Conservation (phyloP, 2,888 invertebrate genomes). For the Coronaproctus castanopsis region DNA sequence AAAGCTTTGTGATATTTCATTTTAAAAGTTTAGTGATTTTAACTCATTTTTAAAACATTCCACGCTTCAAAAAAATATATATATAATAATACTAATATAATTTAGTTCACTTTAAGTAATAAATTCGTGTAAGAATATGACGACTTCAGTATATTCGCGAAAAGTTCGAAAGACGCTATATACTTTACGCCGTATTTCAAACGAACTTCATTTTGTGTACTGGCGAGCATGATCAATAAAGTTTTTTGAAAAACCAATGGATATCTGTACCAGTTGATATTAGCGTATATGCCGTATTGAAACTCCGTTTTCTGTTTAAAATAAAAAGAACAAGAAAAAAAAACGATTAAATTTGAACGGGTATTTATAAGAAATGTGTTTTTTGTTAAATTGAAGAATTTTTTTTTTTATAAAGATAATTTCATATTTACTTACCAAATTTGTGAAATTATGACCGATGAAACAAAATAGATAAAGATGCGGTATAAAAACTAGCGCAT, state of each 20-base stretch:
- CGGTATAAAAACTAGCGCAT: background rate
- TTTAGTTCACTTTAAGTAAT: background rate
- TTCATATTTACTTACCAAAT: background rate
- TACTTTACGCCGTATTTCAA: background rate
- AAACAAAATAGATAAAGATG: background rate
- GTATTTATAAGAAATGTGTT: no score
- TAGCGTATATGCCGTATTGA: background rate
- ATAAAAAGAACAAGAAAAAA: background rate
- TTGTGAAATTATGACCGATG: background rate
- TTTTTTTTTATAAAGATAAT: no score
- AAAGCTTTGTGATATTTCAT: no score
- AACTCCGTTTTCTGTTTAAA: background rate
- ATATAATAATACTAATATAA: no score
- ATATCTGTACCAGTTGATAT: background rate
- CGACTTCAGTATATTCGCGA: background rate
- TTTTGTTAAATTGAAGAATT: no score
- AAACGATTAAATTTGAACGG: no score
- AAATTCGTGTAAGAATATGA: slow-evolving; percentile 7
- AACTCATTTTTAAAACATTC: no score
- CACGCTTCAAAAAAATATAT: no score
- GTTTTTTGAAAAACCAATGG: background rate
- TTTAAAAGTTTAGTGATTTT: no score
- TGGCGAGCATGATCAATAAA: background rate
- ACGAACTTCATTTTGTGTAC: background rate
- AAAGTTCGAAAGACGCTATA: slow-evolving; percentile 1